Percentiles rank a stretch among this genome's conserved stretches.
Conservation (phyloP, 2,888 invertebrate genomes). For the Ophion obscuratus region DNA sequence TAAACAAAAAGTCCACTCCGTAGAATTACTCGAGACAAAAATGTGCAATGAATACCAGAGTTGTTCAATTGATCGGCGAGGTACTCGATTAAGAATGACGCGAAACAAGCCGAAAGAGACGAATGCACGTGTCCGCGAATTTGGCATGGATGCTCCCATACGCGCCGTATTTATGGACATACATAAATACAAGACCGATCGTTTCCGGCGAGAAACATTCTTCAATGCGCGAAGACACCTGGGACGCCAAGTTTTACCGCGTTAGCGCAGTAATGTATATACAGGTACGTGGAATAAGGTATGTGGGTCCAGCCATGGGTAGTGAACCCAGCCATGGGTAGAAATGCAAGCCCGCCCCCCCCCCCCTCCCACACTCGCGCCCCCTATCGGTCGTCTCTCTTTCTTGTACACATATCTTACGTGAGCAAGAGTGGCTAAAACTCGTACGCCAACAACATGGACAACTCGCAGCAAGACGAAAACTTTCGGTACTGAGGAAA, state of each 20-base stretch:
- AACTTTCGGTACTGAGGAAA: too few species aligned
- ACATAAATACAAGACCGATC: conserved; percentile 6
- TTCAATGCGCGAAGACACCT: conserved; percentile 4
- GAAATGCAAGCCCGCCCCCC: neutral
- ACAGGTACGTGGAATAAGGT: neutral
- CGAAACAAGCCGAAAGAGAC: neutral
- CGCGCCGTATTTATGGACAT: neutral
- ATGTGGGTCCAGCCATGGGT: neutral
- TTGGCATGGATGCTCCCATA: neutral
- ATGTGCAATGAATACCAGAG: neutral
- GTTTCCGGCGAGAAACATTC: neutral
- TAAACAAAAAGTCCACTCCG: too few species aligned
- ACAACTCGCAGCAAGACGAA: too few species aligned
- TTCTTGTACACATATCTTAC: too few species aligned
- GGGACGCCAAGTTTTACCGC: conserved; percentile 13
- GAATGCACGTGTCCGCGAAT: neutral
- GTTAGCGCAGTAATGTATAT: neutral
- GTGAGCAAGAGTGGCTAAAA: too few species aligned
- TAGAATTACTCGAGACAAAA: too few species aligned
- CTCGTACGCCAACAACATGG: too few species aligned
- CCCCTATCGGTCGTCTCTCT: too few species aligned
- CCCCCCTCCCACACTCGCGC: too few species aligned
- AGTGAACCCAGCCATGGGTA: neutral
- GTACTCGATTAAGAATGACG: neutral
- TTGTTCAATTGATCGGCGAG: neutral